phyloP scores from a whole-genome alignment of 2,113 vertebrate species.

The Podarcis cretensis region DNA sequence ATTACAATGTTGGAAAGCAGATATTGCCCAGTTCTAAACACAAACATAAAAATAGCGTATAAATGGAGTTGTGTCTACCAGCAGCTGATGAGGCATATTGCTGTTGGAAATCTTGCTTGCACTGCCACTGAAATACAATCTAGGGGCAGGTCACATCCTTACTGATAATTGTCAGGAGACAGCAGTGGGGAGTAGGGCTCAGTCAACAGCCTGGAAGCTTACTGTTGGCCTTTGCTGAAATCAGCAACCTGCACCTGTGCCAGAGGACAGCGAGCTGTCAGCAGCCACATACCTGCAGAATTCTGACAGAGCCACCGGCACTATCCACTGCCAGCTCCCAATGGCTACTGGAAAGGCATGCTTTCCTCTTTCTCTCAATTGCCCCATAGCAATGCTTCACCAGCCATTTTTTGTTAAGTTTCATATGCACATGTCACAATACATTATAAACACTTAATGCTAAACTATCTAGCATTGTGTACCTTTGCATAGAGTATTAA shows the following conservation, averaged over 20 bases:
- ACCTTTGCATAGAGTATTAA: background rate
- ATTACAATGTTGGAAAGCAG: no score
- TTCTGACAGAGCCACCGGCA: background rate
- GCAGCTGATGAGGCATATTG: background rate
- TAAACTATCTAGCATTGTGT: no score
- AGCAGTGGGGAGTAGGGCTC: background rate
- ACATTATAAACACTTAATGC: background rate
- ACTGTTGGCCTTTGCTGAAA: background rate
- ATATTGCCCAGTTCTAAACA: no score
- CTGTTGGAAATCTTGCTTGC: background rate
- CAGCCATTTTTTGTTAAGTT: background rate
- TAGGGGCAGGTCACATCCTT: background rate
- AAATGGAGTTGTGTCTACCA: background rate
- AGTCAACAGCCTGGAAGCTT: background rate
- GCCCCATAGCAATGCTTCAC: no score
- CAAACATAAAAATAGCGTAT: background rate
- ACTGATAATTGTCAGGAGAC: background rate
- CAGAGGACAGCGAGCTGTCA: background rate
- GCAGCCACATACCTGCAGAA: background rate
- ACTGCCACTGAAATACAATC: background rate
- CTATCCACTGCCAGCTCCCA: background rate
- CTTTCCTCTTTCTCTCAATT: background rate
- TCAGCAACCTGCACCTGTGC: background rate
- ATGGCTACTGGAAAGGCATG: background rate
- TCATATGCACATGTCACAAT: background rate